Evolutionary conservation across 2,797 vertebrate genomes (phyloP).

Genomic region (Botia almorhae): DNA sequence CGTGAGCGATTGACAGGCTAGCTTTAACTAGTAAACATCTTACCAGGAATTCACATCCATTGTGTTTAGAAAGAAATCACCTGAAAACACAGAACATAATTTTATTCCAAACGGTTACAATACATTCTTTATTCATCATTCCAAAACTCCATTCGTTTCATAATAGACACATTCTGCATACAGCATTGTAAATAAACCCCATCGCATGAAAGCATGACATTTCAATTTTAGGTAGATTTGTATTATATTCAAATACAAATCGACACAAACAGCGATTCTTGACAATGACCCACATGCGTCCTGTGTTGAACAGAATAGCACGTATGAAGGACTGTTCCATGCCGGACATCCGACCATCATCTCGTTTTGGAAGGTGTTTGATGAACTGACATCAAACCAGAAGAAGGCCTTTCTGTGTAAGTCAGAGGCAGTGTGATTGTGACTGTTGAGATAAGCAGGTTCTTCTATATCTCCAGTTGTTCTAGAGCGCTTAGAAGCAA

Average conservation of each 20-base stretch:
- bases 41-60: too few relatives aligned
- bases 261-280: background rate
- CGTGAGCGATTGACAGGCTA: too few relatives aligned
- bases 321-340: slow-evolving; percentile 45
- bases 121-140: too few relatives aligned
- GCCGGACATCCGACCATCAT: slow-evolving; percentile 65
- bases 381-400: slow-evolving; percentile 66
- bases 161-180: too few relatives aligned
- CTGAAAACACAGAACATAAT: too few relatives aligned
- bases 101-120: too few relatives aligned
- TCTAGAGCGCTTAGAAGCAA: background rate
- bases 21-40: background rate
- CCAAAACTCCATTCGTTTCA: too few relatives aligned
- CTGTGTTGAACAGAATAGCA: slow-evolving; percentile 63
- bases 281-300: background rate
- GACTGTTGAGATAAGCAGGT: too few relatives aligned
- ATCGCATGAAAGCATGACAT: background rate
- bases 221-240: background rate
- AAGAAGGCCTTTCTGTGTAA: slow-evolving; percentile 79
- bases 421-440: background rate
- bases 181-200: background rate
- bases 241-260: background rate
- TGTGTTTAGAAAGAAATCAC: too few relatives aligned
- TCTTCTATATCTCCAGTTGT: too few relatives aligned
- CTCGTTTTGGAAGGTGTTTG: slow-evolving; percentile 77